phyloP scores from a whole-genome alignment of 2,113 vertebrate genomes.

The Synodontis membranacea region DNA sequence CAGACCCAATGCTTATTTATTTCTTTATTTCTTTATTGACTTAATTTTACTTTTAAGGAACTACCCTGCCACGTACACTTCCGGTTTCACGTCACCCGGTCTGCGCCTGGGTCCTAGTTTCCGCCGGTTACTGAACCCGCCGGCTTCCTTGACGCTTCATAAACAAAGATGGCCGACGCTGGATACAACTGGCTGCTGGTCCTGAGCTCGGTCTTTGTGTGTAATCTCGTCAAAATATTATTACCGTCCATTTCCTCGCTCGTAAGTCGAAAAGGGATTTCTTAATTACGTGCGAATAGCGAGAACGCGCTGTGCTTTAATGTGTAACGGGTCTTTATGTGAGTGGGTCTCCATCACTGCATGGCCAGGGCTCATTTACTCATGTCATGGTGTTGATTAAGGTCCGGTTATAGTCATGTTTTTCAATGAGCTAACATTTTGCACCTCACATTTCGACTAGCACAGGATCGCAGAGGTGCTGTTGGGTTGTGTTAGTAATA shows the following conservation, averaged over 20 bases:
- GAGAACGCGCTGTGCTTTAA: not conserved
- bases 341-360: constrained; percentile 2
- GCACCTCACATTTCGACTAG: not conserved
- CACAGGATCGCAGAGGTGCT: not conserved
- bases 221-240: constrained; percentile 72
- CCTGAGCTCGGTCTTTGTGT: constrained; percentile 70
- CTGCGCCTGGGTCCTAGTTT: constrained; percentile 62
- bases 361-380: not conserved
- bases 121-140: too few species aligned
- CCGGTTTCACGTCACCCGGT: not conserved
- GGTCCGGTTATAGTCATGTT: not conserved
- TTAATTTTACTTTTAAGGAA: not conserved
- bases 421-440: not conserved
- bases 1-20: too few species aligned
- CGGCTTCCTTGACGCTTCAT: constrained; percentile 61
- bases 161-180: constrained; percentile 67
- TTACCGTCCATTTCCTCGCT: constrained; percentile 69
- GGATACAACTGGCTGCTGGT: constrained; percentile 71
- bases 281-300: not conserved
- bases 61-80: not conserved
- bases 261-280: constrained; percentile 64
- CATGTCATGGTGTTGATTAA: not conserved
- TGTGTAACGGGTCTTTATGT: not conserved
- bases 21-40: too few species aligned
- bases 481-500: not conserved